phyloP scores from a whole-genome alignment of 2,797 vertebrate genomes.

The Poeciliopsis infans region DNA sequence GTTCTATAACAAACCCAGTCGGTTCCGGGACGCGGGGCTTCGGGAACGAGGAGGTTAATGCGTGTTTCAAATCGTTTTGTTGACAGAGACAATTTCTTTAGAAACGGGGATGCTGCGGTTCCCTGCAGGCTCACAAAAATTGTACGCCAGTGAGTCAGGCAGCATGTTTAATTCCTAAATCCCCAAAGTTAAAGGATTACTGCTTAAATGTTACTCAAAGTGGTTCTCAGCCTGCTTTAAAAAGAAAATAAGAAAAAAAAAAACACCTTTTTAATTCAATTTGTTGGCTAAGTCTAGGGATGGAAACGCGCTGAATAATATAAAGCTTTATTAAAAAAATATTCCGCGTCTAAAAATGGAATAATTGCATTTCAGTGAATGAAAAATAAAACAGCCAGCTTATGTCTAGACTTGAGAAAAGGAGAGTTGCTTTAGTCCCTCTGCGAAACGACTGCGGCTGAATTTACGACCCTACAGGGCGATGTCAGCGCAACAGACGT shows the following conservation, averaged over 20 bases:
- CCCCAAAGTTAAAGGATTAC: not conserved
- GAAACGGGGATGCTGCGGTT: not conserved
- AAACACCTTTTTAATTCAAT: not conserved
- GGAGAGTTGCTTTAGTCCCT: slow-evolving; percentile 2
- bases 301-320: not conserved
- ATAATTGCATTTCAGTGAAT: not conserved
- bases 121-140: not conserved
- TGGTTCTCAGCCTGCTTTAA: not conserved
- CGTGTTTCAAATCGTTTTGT: not conserved
- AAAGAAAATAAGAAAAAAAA: not conserved
- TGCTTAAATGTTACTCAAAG: not conserved
- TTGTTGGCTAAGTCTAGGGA: not conserved
- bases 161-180: slow-evolving; percentile 1
- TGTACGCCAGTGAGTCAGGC: not conserved
- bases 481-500: not conserved
- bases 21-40: not conserved
- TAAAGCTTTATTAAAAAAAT: not conserved
- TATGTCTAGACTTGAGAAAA: not conserved
- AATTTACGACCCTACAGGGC: not conserved
- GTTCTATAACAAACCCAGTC: not conserved
- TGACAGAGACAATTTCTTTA: not conserved
- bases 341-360: not conserved
- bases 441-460: not conserved
- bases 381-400: not conserved
- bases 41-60: not conserved